These are phyloP conservation scores for Synanthedon myopaeformis DNA, from an alignment of 2,888 invertebrate genomes.

Conservation along the genomic window DNA sequence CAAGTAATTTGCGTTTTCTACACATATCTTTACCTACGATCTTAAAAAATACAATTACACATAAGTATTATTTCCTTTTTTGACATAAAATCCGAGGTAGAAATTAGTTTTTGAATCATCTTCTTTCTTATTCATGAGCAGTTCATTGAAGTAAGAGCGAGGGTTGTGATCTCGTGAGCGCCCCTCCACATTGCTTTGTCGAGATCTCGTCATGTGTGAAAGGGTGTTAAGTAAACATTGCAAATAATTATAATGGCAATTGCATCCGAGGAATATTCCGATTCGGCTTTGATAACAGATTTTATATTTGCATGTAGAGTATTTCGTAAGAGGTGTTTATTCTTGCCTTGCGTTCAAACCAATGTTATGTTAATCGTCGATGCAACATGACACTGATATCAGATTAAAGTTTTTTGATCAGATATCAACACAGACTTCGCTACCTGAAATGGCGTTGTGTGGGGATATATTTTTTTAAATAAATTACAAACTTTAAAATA, in stretches of 20 bases:
- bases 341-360: slow-evolving; percentile 44
- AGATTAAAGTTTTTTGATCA: slow-evolving; percentile 50
- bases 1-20: no score
- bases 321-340: slow-evolving; percentile 42
- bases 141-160: slow-evolving; percentile 18
- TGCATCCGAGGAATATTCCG: slow-evolving; percentile 44
- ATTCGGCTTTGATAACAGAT: slow-evolving; percentile 55
- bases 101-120: slow-evolving; percentile 9
- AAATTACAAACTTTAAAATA: no score
- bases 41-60: no score
- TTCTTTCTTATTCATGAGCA: slow-evolving; percentile 31
- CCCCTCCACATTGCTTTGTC: slow-evolving; percentile 39
- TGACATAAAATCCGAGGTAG: no score
- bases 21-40: no score
- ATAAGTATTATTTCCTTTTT: no score
- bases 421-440: slow-evolving; percentile 11
- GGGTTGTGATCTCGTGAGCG: slow-evolving; percentile 9
- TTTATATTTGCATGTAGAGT: slow-evolving; percentile 61
- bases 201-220: slow-evolving; percentile 65
- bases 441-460: not conserved
- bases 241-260: slow-evolving; percentile 68
- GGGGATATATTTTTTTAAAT: no score
- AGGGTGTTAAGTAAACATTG: slow-evolving; percentile 73
- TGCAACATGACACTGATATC: slow-evolving; percentile 67
- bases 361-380: slow-evolving; percentile 56